A percentile compares a stretch with the other conserved stretches of the same genome.
These are phyloP conservation scores for Myrmophylax atrothorax DNA, from an alignment of 2,113 vertebrate species.

Conservation along the genomic window DNA sequence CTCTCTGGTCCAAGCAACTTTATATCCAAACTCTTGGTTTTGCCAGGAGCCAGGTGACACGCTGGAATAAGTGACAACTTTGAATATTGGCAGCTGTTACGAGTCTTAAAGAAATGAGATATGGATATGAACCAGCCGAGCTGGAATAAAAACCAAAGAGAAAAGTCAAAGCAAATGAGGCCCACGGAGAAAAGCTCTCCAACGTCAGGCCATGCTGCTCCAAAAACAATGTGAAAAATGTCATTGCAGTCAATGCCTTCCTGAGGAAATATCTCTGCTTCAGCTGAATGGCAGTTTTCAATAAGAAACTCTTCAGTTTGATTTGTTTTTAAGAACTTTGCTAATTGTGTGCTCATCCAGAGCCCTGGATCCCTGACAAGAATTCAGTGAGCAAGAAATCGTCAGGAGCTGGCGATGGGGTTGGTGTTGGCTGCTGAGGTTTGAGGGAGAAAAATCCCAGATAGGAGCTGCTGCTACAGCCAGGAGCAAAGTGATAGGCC, in stretches of 20 bases:
- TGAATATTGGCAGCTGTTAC: not conserved
- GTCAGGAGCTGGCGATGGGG: not conserved
- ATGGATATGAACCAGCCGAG: not conserved
- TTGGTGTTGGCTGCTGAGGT: not conserved
- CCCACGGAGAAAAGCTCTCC: not conserved
- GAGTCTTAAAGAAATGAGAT: not conserved
- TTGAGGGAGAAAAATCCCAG: not conserved
- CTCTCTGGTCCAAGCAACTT: not conserved
- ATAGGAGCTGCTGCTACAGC: not conserved
- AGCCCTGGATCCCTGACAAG: not conserved
- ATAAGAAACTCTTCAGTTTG: not conserved
- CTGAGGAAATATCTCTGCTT: not conserved
- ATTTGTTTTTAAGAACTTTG: not conserved
- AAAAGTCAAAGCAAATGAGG: not conserved
- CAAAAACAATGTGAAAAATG: not conserved
- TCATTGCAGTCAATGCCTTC: not conserved
- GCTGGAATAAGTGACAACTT: not conserved
- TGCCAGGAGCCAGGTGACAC: rapidly evolving
- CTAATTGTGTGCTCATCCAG: not conserved
- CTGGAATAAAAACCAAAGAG: not conserved
- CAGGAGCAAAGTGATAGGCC: not conserved
- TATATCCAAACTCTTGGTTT: not conserved
- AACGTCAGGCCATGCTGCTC: not conserved
- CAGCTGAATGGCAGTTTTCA: not conserved
- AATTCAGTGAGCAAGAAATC: not conserved